phyloP scores from a whole-genome alignment of 2,113 vertebrate species.

The Phaethornis superciliosus region DNA sequence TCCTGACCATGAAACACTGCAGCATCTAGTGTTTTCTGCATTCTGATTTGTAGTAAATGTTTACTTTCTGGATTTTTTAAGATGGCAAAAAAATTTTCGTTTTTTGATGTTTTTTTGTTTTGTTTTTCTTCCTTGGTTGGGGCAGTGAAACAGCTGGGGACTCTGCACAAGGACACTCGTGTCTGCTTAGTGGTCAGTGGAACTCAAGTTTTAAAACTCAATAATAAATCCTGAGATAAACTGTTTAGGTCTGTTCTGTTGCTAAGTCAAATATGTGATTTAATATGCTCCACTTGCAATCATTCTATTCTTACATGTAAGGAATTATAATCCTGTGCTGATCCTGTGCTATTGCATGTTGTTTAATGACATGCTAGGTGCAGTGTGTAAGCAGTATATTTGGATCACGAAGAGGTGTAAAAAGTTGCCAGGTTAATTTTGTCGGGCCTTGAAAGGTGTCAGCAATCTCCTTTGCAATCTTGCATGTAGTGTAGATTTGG shows the following conservation, averaged over 20 bases:
- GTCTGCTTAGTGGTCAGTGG: not conserved
- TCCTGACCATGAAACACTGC: not conserved
- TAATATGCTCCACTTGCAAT: not conserved
- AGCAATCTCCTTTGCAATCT: not conserved
- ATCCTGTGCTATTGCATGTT: not conserved
- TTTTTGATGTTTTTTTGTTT: too few relatives aligned
- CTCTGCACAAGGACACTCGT: not conserved
- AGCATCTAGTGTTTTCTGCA: not conserved
- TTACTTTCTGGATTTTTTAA: not conserved
- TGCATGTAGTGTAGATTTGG: not conserved
- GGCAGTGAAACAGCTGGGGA: not conserved
- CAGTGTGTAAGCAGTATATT: not conserved
- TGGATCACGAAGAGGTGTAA: not conserved
- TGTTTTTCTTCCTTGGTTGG: not conserved
- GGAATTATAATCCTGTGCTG: not conserved
- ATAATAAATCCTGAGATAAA: not conserved
- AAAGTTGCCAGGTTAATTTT: not conserved
- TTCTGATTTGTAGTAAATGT: not conserved
- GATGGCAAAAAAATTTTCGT: not conserved
- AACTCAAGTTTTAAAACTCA: not conserved
- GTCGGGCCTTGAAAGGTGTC: not conserved
- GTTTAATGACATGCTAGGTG: not conserved
- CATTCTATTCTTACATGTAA: not conserved
- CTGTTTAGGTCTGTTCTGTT: not conserved
- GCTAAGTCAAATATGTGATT: not conserved